Base-by-base conservation (phyloP, 2,113 vertebrate genomes). In the Tachysurus fulvidraco region DNA sequence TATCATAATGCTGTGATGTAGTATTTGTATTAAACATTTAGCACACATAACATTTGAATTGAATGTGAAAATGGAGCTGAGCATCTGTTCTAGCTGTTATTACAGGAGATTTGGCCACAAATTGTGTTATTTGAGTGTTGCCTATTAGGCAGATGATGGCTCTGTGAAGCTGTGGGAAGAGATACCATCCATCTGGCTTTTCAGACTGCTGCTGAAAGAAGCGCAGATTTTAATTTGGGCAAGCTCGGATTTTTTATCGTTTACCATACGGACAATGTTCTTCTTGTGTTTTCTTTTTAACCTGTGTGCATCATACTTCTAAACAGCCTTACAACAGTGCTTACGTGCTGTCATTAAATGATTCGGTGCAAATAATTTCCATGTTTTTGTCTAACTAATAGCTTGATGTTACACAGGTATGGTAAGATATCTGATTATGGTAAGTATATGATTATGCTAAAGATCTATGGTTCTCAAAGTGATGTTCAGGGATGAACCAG, bases 131-230 rank as follows among this genome's bases (percentile, higher is more conserved):
- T 86, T 76, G 73, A 60, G n/a, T 81, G 77, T 52, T 88, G 76
- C 65, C 64, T 88, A 52, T 79, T 81, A 86, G 62, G 62, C 84
- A 80, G 62, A 78, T 62, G 88, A 83, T 78, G 74, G 84, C 73
- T 65, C 59, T 87, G 14, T 30, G 76, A 83, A 23, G n/a, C 64
- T 73, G 74, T 55, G 12, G 69, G 79, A 55, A 74, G 41, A 41
- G 59, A 55, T 30, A n/a, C 19, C 25, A 65, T 84, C 85, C 60
- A 81, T 86, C 59, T 84, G 82, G 77, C 77, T 81, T 86, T 19
- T 60, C 25, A 50, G 23, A 44, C 41, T 30, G 41, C 62, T 65
- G 64, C 28, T 44, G 81, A 52, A 67, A 55, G 17, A n/a, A 13
- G 41, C 62, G 52, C 44, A 50, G 30, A 25, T 57, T 50, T 44